These are phyloP conservation scores for Pararge aegeria DNA, from an alignment of 1,140 invertebrate species.

Conservation along the genomic window DNA sequence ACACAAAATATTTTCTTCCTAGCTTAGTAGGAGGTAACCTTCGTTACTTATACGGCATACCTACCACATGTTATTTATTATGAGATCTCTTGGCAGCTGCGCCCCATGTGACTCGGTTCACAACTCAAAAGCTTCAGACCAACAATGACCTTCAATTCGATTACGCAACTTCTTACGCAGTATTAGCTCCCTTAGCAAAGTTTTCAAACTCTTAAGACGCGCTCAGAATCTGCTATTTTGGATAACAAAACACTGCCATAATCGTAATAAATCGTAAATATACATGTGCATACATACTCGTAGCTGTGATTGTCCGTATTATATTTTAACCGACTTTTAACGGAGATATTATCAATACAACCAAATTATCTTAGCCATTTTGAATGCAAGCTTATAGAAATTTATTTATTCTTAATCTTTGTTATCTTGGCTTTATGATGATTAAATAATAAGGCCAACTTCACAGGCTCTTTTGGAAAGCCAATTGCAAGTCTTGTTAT, in stretches of 20 bases:
- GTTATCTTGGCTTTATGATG: no score
- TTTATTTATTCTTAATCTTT: no score
- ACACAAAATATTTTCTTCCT: not conserved
- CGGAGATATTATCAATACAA: no score
- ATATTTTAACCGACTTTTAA: no score
- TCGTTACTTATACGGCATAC: not conserved
- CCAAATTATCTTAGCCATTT: no score
- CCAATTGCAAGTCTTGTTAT: no score
- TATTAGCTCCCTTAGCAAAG: not conserved
- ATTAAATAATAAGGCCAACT: no score
- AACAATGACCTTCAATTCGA: constrained; percentile 13
- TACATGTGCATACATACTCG: no score
- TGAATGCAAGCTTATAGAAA: no score
- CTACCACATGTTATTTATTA: constrained; percentile 9
- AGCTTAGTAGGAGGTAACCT: not conserved
- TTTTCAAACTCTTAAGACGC: not conserved
- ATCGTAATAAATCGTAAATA: not conserved
- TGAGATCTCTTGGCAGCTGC: constrained; percentile 4
- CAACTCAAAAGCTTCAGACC: constrained; percentile 3
- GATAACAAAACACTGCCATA: not conserved
- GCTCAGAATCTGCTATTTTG: not conserved
- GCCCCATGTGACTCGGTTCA: constrained; percentile 5
- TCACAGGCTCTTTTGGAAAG: no score
- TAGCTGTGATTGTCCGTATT: no score
- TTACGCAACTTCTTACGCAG: constrained; percentile 7